phyloP scores from a whole-genome alignment of 2,888 invertebrate genomes.

The Aphelenchoides bicaudatus region DNA sequence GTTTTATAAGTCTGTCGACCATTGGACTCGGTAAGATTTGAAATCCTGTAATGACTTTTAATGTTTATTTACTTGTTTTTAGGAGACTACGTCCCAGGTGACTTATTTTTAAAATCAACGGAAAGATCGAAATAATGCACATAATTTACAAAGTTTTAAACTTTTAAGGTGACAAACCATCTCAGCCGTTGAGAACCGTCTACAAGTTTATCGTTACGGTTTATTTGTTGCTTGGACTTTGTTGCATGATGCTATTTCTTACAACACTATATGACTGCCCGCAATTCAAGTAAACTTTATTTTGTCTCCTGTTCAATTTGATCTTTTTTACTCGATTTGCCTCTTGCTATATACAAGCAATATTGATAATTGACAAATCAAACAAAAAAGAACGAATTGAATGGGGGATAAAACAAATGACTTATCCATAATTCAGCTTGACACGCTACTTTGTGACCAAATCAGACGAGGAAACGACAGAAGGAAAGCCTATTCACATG shows the following conservation, averaged over 20 bases:
- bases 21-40: slow-evolving; percentile 70
- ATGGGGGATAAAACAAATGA: too few species aligned
- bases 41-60: not conserved
- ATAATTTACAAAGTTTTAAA: too few species aligned
- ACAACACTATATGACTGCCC: slow-evolving; percentile 84
- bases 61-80: not conserved
- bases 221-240: slow-evolving; percentile 76
- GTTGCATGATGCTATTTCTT: slow-evolving; percentile 78
- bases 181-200: slow-evolving; percentile 73
- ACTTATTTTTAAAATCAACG: too few species aligned
- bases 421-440: too few species aligned
- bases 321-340: too few species aligned
- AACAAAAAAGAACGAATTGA: too few species aligned
- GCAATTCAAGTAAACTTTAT: slow-evolving; percentile 79
- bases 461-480: slow-evolving; percentile 14
- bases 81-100: slow-evolving; percentile 82
- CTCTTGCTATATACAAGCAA: too few species aligned
- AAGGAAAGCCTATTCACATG: slow-evolving; percentile 20
- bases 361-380: too few species aligned
- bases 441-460: slow-evolving; percentile 30
- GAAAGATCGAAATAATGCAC: too few species aligned
- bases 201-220: slow-evolving; percentile 82
- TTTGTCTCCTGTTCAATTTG: too few species aligned
- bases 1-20: slow-evolving; percentile 83
- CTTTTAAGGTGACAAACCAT: slow-evolving; percentile 74